phyloP scores from a whole-genome alignment of 2,113 vertebrate genomes.

The Anser cygnoides region DNA sequence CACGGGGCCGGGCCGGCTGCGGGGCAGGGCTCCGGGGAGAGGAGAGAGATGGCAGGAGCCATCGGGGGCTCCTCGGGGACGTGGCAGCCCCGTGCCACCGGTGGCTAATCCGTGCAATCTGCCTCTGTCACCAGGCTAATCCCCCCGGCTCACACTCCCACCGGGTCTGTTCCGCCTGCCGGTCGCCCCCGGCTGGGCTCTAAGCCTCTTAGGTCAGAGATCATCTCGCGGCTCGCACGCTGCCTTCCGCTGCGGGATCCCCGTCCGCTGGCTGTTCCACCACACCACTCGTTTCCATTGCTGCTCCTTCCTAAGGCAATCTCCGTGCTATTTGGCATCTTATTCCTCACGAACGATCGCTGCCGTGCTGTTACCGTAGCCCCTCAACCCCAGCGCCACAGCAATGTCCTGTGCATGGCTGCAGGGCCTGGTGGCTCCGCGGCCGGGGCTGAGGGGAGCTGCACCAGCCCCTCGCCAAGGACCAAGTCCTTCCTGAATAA shows the following conservation, averaged over 20 bases:
- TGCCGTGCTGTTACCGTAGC: rapidly evolving
- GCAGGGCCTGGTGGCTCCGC: background rate
- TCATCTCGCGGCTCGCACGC: background rate
- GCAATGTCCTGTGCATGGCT: rapidly evolving
- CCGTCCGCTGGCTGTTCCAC: background rate
- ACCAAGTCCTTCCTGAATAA: background rate
- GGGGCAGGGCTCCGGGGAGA: background rate
- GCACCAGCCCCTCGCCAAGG: too few species aligned
- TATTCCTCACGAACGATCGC: background rate
- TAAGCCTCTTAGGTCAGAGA: background rate
- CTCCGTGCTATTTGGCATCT: too few species aligned
- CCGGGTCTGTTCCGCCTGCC: background rate
- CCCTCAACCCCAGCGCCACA: rapidly evolving
- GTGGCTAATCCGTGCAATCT: background rate
- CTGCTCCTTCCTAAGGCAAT: background rate
- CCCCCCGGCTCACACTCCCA: background rate
- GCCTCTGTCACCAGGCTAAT: background rate
- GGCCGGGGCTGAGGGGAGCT: too few species aligned
- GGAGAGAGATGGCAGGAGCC: background rate
- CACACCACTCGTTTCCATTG: background rate
- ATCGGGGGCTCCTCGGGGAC: rapidly evolving
- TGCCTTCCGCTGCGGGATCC: background rate
- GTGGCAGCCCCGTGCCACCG: background rate
- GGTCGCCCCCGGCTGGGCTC: background rate
- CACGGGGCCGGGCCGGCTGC: rapidly evolving